A percentile compares a stretch with the other conserved stretches of the same genome.
Conservation (phyloP, 2,888 invertebrate genomes). For the Cinara cedri region DNA sequence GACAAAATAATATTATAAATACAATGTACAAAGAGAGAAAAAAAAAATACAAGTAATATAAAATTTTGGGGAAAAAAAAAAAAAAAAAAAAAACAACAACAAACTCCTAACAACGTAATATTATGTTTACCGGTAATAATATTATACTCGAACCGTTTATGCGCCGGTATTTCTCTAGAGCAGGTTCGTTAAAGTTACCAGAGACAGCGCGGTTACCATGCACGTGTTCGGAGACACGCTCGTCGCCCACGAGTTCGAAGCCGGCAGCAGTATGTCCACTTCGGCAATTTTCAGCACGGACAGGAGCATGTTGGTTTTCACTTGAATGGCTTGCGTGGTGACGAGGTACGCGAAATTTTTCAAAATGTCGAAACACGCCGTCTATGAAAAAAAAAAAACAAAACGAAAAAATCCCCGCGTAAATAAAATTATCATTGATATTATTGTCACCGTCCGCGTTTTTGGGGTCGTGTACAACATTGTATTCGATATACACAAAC, state of each 20-base stretch:
- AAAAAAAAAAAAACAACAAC: not conserved
- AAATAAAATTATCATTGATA: no score
- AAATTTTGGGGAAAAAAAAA: not conserved
- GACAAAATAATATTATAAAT: no score
- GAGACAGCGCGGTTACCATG: not conserved
- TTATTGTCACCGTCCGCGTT: no score
- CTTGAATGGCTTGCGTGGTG: slow-evolving; percentile 82
- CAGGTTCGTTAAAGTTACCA: slow-evolving; percentile 21
- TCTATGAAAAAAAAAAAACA: slow-evolving; percentile 66
- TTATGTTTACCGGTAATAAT: no score
- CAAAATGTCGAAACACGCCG: slow-evolving; percentile 81
- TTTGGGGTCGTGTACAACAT: no score
- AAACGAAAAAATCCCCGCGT: slow-evolving; percentile 50
- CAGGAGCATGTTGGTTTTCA: slow-evolving; percentile 83
- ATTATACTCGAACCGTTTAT: not conserved
- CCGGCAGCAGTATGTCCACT: slow-evolving; percentile 73
- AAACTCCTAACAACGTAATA: not conserved
- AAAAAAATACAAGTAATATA: no score
- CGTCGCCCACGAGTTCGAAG: slow-evolving; percentile 38
- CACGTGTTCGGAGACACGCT: slow-evolving; percentile 7
- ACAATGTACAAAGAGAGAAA: no score
- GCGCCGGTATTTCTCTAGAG: not conserved
- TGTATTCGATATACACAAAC: no score
- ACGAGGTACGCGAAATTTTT: slow-evolving; percentile 83
- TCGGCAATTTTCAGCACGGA: slow-evolving; percentile 93